Percentiles rank a stretch among this genome's conserved stretches.
Evolutionary conservation across 1,140 invertebrate genomes (phyloP).

Genomic region (Camponotus pennsylvanicus): DNA sequence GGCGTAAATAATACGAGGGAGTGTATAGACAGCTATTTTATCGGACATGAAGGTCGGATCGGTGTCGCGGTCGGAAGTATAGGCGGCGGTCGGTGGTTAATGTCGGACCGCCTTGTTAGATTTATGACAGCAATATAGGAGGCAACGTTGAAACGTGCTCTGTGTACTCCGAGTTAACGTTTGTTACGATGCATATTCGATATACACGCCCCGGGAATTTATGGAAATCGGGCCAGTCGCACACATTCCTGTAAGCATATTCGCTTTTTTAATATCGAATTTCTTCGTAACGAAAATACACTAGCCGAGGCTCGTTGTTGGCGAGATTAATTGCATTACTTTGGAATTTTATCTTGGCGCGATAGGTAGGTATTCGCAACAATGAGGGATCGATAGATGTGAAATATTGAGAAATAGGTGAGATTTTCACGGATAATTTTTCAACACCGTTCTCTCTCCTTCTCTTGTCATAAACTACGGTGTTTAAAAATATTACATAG

Average conservation of each 20-base stretch:
- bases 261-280: slow-evolving; percentile 29
- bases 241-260: background rate
- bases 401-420: background rate
- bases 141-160: slow-evolving; percentile 75
- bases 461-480: background rate
- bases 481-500: background rate
- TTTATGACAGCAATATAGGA: slow-evolving; percentile 83
- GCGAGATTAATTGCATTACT: slow-evolving; percentile 25
- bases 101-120: slow-evolving; percentile 78
- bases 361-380: background rate
- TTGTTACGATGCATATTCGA: slow-evolving; percentile 49
- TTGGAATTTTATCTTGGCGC: slow-evolving; percentile 13
- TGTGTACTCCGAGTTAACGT: slow-evolving; percentile 35
- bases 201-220: slow-evolving; percentile 35
- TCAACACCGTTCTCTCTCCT: background rate
- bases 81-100: slow-evolving; percentile 76
- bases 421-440: background rate
- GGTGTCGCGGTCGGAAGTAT: slow-evolving; percentile 76
- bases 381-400: background rate
- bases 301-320: background rate
- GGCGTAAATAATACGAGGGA: slow-evolving; percentile 74
- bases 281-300: background rate
- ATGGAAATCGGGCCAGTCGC: background rate
- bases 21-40: slow-evolving; percentile 73
- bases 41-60: slow-evolving; percentile 75